These are phyloP conservation scores for Leucopsar rothschildi DNA, from an alignment of 2,113 vertebrate species.

Conservation along the genomic window DNA sequence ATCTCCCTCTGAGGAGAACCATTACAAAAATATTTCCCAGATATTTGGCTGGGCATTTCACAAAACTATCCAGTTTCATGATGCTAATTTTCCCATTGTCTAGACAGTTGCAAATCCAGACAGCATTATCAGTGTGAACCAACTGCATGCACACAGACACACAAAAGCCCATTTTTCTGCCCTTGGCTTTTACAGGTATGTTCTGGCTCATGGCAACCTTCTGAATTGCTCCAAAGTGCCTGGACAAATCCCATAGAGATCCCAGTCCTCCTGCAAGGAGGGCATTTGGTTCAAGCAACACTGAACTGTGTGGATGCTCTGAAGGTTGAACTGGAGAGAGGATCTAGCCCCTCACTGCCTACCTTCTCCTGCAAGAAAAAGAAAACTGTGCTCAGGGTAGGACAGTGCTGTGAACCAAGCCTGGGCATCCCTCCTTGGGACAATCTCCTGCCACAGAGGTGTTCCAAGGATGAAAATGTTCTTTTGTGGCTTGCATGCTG, in stretches of 20 bases:
- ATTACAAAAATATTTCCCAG: conserved; percentile 56
- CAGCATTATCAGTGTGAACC: conserved; percentile 57
- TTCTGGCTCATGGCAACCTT: not conserved
- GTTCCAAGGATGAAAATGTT: not conserved
- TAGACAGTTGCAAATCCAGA: conserved; percentile 69
- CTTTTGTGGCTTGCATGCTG: not conserved
- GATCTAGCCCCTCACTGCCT: not conserved
- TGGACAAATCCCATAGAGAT: not conserved
- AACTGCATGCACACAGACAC: not conserved
- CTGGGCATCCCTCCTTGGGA: not conserved
- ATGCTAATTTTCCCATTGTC: conserved; percentile 74
- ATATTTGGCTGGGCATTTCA: conserved; percentile 57
- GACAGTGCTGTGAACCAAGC: not conserved
- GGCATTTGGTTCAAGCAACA: not conserved
- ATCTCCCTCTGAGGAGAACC: conserved; percentile 47
- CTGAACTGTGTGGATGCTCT: not conserved
- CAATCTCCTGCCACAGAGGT: not conserved
- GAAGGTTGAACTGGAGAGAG: not conserved
- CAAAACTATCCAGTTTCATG: conserved; percentile 57
- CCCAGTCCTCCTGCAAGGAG: not conserved
- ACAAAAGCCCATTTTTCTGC: conserved; percentile 11
- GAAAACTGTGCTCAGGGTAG: not conserved
- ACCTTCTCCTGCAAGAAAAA: not conserved
- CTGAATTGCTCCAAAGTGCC: not conserved
- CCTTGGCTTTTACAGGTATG: not conserved